A percentile compares a stretch with the other conserved stretches of the same genome.
Evolutionary conservation across 2,888 invertebrate genomes (phyloP).

Genomic region (Nymphalis polychloros): DNA sequence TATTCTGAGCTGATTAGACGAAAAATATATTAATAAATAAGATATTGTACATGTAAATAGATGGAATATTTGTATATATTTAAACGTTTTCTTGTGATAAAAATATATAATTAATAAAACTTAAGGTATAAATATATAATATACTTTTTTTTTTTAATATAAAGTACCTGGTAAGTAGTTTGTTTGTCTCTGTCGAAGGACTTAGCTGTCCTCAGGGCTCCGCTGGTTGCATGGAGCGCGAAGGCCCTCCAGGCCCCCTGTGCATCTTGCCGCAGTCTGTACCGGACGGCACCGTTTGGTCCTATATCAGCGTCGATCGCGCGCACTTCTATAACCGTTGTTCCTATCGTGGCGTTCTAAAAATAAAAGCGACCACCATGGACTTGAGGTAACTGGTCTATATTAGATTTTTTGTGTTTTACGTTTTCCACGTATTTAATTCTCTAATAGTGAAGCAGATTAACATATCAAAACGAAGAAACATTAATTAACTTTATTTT

Average conservation of each 20-base stretch:
- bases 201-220: slow-evolving; percentile 86
- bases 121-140: too few species aligned
- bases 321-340: slow-evolving; percentile 88
- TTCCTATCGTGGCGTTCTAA: slow-evolving; percentile 93
- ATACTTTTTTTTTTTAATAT: too few species aligned
- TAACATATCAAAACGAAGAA: too few species aligned
- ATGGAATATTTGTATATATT: too few species aligned
- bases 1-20: slow-evolving; percentile 86
- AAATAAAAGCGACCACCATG: background rate
- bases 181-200: slow-evolving; percentile 91
- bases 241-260: slow-evolving; percentile 92
- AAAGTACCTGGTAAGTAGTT: slow-evolving; percentile 90
- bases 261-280: slow-evolving; percentile 90
- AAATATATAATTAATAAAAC: too few species aligned
- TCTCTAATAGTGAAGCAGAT: too few species aligned
- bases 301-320: slow-evolving; percentile 95
- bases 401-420: too few species aligned
- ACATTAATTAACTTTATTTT: too few species aligned
- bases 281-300: slow-evolving; percentile 93
- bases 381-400: too few species aligned
- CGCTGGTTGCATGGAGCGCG: slow-evolving; percentile 88
- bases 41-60: background rate
- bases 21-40: background rate
- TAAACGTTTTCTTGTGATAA: too few species aligned
- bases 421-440: too few species aligned